These are phyloP conservation scores for Drosophila takahashii DNA, from an alignment of 1,140 invertebrate genomes.

Conservation along the genomic window DNA sequence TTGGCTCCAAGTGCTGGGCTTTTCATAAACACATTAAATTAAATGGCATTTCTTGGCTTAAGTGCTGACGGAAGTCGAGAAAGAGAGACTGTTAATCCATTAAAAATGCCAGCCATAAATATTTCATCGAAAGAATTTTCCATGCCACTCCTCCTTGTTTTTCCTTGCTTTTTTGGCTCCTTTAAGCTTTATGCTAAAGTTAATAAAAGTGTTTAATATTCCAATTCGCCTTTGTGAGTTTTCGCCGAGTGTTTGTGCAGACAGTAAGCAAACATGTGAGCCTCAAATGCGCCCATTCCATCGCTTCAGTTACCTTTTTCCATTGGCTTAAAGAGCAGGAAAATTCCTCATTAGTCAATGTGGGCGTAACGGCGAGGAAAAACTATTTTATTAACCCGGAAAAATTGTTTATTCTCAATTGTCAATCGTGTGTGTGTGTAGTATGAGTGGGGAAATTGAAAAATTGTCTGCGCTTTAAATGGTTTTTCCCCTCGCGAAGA, in stretches of 20 bases:
- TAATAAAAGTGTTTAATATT: conserved; percentile 52
- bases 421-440: conserved; percentile 21
- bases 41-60: conserved; percentile 74
- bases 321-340: conserved; percentile 12
- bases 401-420: conserved; percentile 51
- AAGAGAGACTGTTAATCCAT: conserved; percentile 45
- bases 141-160: neutral
- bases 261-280: conserved; percentile 61
- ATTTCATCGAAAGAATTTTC: conserved; percentile 21
- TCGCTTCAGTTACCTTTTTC: neutral
- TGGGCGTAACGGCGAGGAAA: conserved; percentile 28
- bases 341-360: conserved; percentile 66
- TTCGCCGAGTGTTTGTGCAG: conserved; percentile 63
- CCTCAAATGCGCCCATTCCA: neutral
- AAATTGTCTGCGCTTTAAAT: conserved; percentile 52
- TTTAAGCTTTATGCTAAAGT: conserved; percentile 46
- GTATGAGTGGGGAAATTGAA: conserved; percentile 47
- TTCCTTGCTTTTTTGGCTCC: neutral
- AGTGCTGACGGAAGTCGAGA: conserved; percentile 51
- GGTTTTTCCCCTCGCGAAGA: conserved; percentile 16
- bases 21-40: conserved; percentile 84
- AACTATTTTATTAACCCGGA: conserved; percentile 52
- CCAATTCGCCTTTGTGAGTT: conserved; percentile 36
- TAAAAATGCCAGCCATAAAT: conserved; percentile 65
- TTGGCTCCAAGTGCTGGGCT: conserved; percentile 53